phyloP scores from a whole-genome alignment of 2,888 invertebrate genomes.

The Dastarcus helophoroides region DNA sequence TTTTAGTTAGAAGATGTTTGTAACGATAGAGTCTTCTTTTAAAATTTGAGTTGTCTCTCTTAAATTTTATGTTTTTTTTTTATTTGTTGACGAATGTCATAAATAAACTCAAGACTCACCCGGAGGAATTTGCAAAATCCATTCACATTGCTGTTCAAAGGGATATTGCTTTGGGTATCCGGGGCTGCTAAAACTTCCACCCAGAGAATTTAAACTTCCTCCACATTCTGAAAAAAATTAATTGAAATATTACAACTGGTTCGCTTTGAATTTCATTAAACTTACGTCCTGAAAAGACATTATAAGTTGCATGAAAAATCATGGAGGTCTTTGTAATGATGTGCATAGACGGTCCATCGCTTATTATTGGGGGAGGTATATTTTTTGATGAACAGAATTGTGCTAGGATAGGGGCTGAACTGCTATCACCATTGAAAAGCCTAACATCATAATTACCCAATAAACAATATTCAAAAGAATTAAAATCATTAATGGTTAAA shows the following conservation, averaged over 20 bases:
- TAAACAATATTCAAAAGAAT: no score
- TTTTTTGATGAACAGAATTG: no score
- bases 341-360: conserved; percentile 52
- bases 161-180: conserved; percentile 64
- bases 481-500: no score
- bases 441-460: no score
- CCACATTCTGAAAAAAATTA: conserved; percentile 60
- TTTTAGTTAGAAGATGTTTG: no score
- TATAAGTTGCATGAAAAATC: conserved; percentile 45
- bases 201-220: conserved; percentile 45
- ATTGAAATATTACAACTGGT: neutral
- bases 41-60: no score
- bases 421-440: no score
- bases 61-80: no score
- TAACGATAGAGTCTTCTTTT: no score
- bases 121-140: conserved; percentile 54
- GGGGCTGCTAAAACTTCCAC: conserved; percentile 58
- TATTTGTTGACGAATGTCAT: no score
- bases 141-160: conserved; percentile 57
- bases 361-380: conserved; percentile 54
- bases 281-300: conserved; percentile 43
- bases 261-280: neutral
- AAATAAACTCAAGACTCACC: conserved; percentile 31
- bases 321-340: conserved; percentile 22
- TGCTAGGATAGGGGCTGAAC: no score